These are phyloP conservation scores for Macrocentrus cingulum DNA, from an alignment of 1,140 invertebrate genomes.

Conservation along the genomic window DNA sequence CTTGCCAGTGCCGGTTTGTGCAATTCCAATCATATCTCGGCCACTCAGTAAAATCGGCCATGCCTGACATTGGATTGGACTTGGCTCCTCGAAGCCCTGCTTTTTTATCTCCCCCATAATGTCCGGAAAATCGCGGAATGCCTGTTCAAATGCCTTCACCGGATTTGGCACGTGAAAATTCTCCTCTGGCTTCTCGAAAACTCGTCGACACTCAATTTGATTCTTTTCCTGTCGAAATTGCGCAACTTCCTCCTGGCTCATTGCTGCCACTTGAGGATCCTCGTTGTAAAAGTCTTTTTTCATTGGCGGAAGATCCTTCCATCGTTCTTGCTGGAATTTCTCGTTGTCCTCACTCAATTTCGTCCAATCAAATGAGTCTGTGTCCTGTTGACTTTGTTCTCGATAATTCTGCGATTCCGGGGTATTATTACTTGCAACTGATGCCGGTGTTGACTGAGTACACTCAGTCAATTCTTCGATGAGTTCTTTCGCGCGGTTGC, in stretches of 20 bases:
- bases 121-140: constrained; percentile 79
- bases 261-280: constrained; percentile 68
- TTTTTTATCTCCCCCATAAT: constrained; percentile 80
- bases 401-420: background rate
- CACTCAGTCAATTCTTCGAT: constrained; percentile 58
- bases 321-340: constrained; percentile 59
- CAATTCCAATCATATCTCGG: constrained; percentile 89
- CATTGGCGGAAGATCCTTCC: constrained; percentile 67
- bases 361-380: constrained; percentile 49
- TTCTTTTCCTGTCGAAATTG: constrained; percentile 67
- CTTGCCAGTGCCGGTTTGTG: constrained; percentile 88
- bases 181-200: constrained; percentile 53
- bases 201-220: constrained; percentile 68
- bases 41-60: constrained; percentile 88
- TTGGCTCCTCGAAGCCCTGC: constrained; percentile 79
- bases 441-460: too few species aligned
- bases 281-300: constrained; percentile 86
- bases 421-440: too few species aligned
- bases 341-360: constrained; percentile 56
- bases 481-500: constrained; percentile 58
- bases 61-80: constrained; percentile 88
- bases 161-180: constrained; percentile 76
- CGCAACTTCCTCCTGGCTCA: constrained; percentile 65
- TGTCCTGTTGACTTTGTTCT: background rate
- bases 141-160: constrained; percentile 79